Evolutionary conservation across 2,113 vertebrate species (phyloP).

Genomic region (Entelurus aequoreus): DNA sequence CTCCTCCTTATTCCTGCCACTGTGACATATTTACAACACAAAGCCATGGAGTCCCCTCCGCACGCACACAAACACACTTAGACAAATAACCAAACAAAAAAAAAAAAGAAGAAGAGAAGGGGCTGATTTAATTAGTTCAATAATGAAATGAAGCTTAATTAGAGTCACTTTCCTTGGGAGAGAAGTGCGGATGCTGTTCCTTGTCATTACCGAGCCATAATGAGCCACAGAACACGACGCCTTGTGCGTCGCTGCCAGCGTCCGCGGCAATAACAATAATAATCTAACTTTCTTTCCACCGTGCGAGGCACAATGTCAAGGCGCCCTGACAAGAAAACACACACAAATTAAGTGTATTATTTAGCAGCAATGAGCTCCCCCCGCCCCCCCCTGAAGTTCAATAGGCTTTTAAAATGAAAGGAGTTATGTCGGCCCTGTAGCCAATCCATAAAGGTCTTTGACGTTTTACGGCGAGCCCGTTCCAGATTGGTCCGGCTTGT

Average conservation of each 20-base stretch:
- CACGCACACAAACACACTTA: constrained; percentile 44
- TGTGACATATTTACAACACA: constrained; percentile 65
- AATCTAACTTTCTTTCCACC: too few relatives aligned
- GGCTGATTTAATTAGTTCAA: constrained; percentile 70
- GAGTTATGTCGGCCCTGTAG: constrained; percentile 30
- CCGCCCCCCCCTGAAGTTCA: constrained; percentile 26
- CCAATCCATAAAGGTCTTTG: constrained; percentile 40
- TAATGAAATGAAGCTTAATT: constrained; percentile 73
- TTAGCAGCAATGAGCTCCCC: constrained; percentile 16
- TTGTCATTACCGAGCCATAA: constrained; percentile 66
- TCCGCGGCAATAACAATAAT: constrained; percentile 25
- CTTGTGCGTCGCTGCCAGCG: constrained; percentile 27
- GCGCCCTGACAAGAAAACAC: not conserved
- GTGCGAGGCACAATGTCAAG: not conserved
- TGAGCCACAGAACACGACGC: constrained; percentile 56
- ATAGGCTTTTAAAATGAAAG: constrained; percentile 42
- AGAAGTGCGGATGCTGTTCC: constrained; percentile 57
- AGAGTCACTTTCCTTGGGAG: constrained; percentile 68
- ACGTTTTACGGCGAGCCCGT: constrained; percentile 49
- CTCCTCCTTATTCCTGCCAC: constrained; percentile 7
- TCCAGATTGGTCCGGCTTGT: constrained; percentile 44
- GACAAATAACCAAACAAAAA: constrained; percentile 28
- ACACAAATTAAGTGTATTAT: constrained; percentile 34
- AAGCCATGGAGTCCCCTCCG: constrained; percentile 58
- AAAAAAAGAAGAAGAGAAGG: constrained; percentile 28